Conservation (phyloP, 1,140 invertebrate species). For the Saccostrea glomerata region DNA sequence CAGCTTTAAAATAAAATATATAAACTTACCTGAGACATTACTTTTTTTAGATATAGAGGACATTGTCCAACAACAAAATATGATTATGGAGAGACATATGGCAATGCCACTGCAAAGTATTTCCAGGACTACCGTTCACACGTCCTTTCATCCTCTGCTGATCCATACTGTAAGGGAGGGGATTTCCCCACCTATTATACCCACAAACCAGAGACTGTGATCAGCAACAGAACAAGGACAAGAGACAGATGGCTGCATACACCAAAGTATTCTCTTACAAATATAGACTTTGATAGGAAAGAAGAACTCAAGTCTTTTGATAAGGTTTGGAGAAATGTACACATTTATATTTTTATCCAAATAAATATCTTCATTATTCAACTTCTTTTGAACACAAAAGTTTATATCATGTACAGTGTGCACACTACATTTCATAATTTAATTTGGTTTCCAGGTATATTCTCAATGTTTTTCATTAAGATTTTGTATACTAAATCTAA, state of each 20-base stretch:
- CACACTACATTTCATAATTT: too few species aligned
- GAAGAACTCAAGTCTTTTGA: conserved; percentile 75
- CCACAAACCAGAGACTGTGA: conserved; percentile 77
- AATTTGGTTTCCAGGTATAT: too few species aligned
- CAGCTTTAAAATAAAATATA: neutral
- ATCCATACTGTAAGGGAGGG: conserved; percentile 74
- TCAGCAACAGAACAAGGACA: conserved; percentile 72
- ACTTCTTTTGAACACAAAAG: neutral
- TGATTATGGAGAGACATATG: conserved; percentile 80
- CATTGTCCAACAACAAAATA: conserved; percentile 79
- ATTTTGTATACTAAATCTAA: too few species aligned
- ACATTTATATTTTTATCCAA: neutral
- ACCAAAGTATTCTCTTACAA: conserved; percentile 76
- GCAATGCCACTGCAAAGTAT: conserved; percentile 78
- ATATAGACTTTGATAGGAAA: conserved; percentile 77
- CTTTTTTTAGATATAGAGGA: conserved; percentile 75
- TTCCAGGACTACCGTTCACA: conserved; percentile 79
- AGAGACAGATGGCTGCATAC: conserved; percentile 74
- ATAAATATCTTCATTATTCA: neutral
- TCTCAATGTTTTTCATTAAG: too few species aligned
- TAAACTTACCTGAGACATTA: neutral
- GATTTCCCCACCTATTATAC: conserved; percentile 78
- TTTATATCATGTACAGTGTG: too few species aligned
- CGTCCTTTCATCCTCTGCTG: conserved; percentile 75
- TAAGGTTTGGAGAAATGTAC: conserved; percentile 61